Base-by-base conservation (phyloP, 2,797 vertebrate species). In the Trichosurus vulpecula region DNA sequence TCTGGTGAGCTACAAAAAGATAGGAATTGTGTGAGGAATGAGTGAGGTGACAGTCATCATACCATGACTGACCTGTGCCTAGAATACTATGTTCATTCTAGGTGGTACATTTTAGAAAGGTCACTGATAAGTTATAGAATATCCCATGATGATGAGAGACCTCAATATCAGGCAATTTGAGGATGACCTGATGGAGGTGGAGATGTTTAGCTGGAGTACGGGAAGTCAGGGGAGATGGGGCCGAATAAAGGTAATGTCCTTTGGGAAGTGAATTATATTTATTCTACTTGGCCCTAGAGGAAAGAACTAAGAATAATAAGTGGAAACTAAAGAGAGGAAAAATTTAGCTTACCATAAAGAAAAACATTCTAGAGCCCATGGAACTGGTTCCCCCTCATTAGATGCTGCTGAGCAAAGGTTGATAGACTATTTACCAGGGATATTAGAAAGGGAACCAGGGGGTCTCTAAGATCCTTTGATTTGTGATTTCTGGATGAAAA, bases 401-500 rank as follows among this genome's bases (percentile, higher is more conserved):
- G 74, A 41, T 87, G 41, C 74, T 74, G 87, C 10, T 51, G 74
- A 87, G 25, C 74, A 87, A 87, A 87, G 22, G 74, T 47, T 47
- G 74, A 51, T 87, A 87, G 74, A 51, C 74, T 87, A 87, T 87
- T 87, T 51, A 87, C 41, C 51, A 27, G 41, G 22, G 41, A 87
- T 87, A 3, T 27, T 87, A 87, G 87, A 87, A 87, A 87, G 74
- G 22, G 74, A 87, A 87, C 9, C 74, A 87, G 22, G 41, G 87
- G 41, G 74, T 51, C 74, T 87, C 74, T 87, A 35, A 51, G 41
- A 27, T 51, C 6, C 22, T 87, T 87, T 87, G 74, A 87, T 87
- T 87, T 87, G 41, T 87, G 74, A 87, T 87, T 87, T 87, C 74
- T 87, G 74, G 74, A 51, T 87, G 74, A 87, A 87, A 87, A 87